phyloP scores from a whole-genome alignment of 1,140 invertebrate species.

The Drosophila serrata region DNA sequence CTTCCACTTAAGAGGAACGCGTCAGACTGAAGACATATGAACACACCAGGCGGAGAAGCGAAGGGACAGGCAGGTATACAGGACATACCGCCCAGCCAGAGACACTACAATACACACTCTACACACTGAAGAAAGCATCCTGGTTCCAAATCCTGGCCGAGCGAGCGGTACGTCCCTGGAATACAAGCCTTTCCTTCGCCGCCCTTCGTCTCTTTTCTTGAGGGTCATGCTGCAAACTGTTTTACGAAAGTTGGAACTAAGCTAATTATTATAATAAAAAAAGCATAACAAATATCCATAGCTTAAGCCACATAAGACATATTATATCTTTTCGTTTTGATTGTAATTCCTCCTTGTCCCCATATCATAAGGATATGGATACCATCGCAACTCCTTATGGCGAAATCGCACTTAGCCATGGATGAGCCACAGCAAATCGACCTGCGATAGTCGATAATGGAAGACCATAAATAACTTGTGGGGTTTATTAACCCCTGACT shows the following conservation, averaged over 20 bases:
- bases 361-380: slow-evolving; percentile 15
- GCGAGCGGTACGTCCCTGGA: slow-evolving; percentile 21
- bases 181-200: slow-evolving; percentile 13
- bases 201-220: slow-evolving; percentile 23
- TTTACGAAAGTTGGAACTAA: not conserved
- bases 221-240: slow-evolving; percentile 44
- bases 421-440: slow-evolving; percentile 23
- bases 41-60: slow-evolving; percentile 19
- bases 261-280: not conserved
- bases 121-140: not conserved
- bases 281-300: not conserved
- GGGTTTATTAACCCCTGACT: slow-evolving; percentile 44
- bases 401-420: slow-evolving; percentile 21
- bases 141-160: not conserved
- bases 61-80: slow-evolving; percentile 18
- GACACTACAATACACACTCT: slow-evolving; percentile 9
- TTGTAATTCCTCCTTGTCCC: not conserved
- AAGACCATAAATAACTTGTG: slow-evolving; percentile 31
- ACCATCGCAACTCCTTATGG: not conserved
- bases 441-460: slow-evolving; percentile 30
- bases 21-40: slow-evolving; percentile 42
- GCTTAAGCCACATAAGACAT: not conserved
- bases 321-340: not conserved
- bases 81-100: slow-evolving; percentile 19
- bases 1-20: slow-evolving; percentile 52